Evolutionary conservation across 2,113 vertebrate genomes (phyloP).

Genomic region (Prunella himalayana): DNA sequence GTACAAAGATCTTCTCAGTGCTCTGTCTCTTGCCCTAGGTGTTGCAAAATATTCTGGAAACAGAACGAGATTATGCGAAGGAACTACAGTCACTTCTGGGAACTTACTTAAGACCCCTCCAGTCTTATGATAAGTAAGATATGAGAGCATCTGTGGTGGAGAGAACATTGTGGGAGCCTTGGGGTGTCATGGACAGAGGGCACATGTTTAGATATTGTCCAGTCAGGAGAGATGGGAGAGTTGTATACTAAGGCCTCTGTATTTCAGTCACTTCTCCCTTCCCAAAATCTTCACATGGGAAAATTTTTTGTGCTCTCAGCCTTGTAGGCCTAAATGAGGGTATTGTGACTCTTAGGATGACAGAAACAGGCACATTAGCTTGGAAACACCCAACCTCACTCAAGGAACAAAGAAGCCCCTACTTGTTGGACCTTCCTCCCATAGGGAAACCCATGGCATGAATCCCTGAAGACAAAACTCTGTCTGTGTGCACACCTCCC

Average conservation of each 20-base stretch:
- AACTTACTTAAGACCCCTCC: constrained; percentile 90
- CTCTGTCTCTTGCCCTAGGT: constrained; percentile 78
- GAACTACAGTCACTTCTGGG: constrained; percentile 89
- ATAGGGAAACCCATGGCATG: not conserved
- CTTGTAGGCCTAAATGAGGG: not conserved
- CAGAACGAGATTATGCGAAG: constrained; percentile 93
- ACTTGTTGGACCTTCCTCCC: not conserved
- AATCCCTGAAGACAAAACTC: not conserved
- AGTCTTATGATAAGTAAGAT: constrained; percentile 93
- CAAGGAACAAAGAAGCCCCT: not conserved
- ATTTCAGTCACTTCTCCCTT: not conserved
- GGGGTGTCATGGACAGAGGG: accelerated
- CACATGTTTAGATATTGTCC: not conserved
- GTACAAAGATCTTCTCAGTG: constrained; percentile 18
- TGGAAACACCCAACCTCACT: not conserved
- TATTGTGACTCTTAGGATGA: not conserved
- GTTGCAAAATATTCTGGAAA: constrained; percentile 95
- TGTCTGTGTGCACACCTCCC: not conserved
- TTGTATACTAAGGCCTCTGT: not conserved
- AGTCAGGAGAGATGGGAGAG: not conserved
- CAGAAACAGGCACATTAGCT: not conserved
- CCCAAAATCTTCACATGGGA: not conserved
- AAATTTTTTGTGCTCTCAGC: not conserved
- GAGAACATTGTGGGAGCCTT: not conserved
- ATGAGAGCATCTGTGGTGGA: constrained; percentile 7